phyloP scores from a whole-genome alignment of 2,797 vertebrate species.

The Centroberyx gerrardi region DNA sequence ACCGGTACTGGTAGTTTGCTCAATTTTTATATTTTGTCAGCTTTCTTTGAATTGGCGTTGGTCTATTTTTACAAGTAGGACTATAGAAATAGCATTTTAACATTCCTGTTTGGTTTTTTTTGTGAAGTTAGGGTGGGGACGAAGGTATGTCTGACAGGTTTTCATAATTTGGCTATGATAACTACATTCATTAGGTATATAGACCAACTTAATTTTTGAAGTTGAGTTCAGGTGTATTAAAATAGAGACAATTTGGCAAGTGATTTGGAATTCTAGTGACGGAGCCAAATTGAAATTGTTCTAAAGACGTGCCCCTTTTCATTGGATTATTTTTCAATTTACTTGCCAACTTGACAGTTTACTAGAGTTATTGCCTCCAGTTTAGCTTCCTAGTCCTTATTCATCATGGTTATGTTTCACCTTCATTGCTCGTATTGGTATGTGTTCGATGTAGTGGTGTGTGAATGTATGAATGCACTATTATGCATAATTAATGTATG shows the following conservation, averaged over 20 bases:
- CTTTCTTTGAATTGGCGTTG: neutral
- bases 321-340: conserved; percentile 11
- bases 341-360: conserved; percentile 21
- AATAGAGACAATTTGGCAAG: neutral
- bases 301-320: conserved; percentile 15
- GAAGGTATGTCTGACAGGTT: neutral
- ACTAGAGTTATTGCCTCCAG: conserved; percentile 7
- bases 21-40: neutral
- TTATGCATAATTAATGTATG: conserved; percentile 43
- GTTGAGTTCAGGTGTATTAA: neutral
- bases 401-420: conserved; percentile 32
- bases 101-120: neutral
- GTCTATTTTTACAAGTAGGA: neutral
- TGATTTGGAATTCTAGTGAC: neutral
- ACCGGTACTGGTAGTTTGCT: neutral
- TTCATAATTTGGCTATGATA: neutral
- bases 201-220: neutral
- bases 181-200: neutral
- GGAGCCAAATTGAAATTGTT: neutral
- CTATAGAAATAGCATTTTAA: neutral
- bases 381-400: conserved; percentile 41
- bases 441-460: conserved; percentile 50
- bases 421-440: conserved; percentile 33
- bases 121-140: neutral
- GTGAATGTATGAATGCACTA: conserved; percentile 38